Evolutionary conservation across 2,888 invertebrate genomes (phyloP).

Genomic region (Corbicula japonica): DNA sequence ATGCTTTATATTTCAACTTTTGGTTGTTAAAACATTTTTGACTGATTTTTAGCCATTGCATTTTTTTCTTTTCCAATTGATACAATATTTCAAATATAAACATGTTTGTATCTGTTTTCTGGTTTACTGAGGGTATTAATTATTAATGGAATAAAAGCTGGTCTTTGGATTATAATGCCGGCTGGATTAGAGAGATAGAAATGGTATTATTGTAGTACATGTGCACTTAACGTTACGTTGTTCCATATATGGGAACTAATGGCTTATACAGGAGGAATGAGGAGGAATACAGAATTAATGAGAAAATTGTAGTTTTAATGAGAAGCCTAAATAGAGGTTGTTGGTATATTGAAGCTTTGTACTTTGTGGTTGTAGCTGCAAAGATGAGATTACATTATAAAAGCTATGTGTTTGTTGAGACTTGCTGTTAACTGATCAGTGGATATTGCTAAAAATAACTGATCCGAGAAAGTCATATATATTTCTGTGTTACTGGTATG

Average conservation of each 20-base stretch:
- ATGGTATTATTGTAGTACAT: constrained; percentile 9
- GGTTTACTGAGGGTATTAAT: constrained; percentile 4
- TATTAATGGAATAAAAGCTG: constrained; percentile 12
- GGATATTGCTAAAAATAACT: too few relatives aligned
- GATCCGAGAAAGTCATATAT: constrained; percentile 16
- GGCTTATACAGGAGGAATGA: not conserved
- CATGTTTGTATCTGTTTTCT: constrained; percentile 7
- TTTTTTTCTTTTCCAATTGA: not conserved
- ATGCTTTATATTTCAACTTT: constrained; percentile 18
- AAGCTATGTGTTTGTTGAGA: too few relatives aligned
- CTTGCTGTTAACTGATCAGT: too few relatives aligned
- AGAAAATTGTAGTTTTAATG: not conserved
- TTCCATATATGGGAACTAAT: not conserved
- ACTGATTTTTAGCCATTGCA: not conserved
- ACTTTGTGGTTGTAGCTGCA: too few relatives aligned
- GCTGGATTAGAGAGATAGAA: not conserved
- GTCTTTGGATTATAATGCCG: constrained; percentile 11
- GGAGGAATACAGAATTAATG: constrained; percentile 2
- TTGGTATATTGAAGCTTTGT: too few relatives aligned
- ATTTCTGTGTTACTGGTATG: constrained; percentile 34
- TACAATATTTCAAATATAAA: constrained; percentile 11
- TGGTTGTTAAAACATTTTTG: constrained; percentile 8
- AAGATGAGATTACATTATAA: too few relatives aligned
- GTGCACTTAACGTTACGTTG: not conserved
- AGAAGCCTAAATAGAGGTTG: too few relatives aligned